Conservation (phyloP, 2,797 vertebrate species). For the Hirundo rustica region DNA sequence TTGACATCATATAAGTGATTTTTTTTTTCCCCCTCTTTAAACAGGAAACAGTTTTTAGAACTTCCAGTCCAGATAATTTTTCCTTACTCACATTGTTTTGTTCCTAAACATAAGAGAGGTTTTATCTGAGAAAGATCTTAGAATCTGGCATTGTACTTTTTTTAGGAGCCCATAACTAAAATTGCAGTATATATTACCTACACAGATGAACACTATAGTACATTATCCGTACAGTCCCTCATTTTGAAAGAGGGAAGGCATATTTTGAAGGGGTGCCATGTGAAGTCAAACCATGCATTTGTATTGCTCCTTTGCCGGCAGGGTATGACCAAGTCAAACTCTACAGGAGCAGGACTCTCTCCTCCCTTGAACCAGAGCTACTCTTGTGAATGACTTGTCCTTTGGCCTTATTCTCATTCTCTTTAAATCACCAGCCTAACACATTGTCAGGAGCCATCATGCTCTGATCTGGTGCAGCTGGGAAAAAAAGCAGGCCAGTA, state of each 20-base stretch:
- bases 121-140: background rate
- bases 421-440: background rate
- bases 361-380: background rate
- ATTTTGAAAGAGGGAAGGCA: background rate
- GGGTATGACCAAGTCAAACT: background rate
- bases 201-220: background rate
- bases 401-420: background rate
- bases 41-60: background rate
- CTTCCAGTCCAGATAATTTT: background rate
- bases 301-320: background rate
- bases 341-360: background rate
- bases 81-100: background rate
- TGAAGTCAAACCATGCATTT: background rate
- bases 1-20: background rate
- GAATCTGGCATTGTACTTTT: background rate
- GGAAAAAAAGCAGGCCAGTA: background rate
- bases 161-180: background rate
- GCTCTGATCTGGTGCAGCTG: background rate
- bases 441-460: fast-evolving
- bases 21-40: background rate
- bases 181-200: background rate
- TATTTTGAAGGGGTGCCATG: background rate
- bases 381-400: background rate
- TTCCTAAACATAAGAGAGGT: background rate
- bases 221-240: background rate